Evolutionary conservation across 1,140 invertebrate species (phyloP).

Genomic region (Meloidogyne chitwoodi): DNA sequence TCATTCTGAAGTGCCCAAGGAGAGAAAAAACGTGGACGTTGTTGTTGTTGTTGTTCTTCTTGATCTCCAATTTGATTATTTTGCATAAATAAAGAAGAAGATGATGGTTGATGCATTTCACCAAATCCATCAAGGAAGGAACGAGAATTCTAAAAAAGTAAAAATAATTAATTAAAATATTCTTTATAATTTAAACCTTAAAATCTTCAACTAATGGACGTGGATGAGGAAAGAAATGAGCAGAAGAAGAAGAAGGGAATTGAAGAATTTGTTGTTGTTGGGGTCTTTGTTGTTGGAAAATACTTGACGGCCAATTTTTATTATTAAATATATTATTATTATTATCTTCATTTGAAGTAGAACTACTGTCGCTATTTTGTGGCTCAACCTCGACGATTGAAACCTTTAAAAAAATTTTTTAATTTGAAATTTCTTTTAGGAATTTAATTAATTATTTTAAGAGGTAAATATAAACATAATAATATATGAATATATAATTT

Average conservation of each 20-base stretch:
- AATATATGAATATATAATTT: too few species aligned
- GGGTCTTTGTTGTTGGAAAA: not conserved
- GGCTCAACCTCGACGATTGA: constrained; percentile 46
- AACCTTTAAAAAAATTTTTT: not conserved
- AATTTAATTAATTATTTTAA: constrained; percentile 10
- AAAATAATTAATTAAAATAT: not conserved
- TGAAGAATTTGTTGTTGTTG: not conserved
- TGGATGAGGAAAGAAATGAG: constrained; percentile 18
- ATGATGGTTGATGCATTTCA: constrained; percentile 36
- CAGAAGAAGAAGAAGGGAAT: constrained; percentile 9
- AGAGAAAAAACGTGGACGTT: constrained; percentile 17
- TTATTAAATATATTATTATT: not conserved
- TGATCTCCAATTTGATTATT: constrained; percentile 30
- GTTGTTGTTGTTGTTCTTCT: not conserved
- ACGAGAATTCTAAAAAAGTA: constrained; percentile 24
- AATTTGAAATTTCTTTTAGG: not conserved
- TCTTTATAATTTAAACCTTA: constrained; percentile 7
- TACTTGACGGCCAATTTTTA: not conserved
- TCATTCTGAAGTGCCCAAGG: constrained; percentile 29
- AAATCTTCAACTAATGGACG: constrained; percentile 18
- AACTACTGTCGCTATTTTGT: constrained; percentile 15
- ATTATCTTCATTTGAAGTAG: not conserved
- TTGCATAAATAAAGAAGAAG: constrained; percentile 20
- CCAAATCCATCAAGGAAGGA: constrained; percentile 43
- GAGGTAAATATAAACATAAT: too few species aligned